Percentiles rank a stretch among this genome's conserved stretches.
Evolutionary conservation across 2,797 vertebrate species (phyloP).

Genomic region (Scarus forsteni): DNA sequence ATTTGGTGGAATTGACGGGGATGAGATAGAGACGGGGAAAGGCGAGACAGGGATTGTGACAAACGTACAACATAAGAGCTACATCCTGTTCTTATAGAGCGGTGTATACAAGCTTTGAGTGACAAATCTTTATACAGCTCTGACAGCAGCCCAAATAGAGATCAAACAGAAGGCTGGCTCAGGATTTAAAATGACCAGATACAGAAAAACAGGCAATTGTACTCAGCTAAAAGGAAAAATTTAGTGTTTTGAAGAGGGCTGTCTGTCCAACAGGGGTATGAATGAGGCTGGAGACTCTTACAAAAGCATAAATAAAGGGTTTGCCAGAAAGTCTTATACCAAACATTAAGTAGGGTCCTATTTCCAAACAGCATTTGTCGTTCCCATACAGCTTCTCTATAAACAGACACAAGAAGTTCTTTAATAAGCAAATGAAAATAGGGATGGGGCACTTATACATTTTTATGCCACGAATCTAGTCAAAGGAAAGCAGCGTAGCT

Average conservation of each 20-base stretch:
- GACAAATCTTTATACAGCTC: conserved; percentile 39
- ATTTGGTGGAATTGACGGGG: conserved; percentile 27
- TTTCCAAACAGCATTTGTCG: neutral
- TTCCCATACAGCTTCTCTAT: neutral
- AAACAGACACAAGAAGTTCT: no score
- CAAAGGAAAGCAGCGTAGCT: no score
- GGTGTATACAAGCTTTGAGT: conserved; percentile 32
- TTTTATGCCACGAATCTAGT: no score
- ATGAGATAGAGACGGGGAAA: conserved; percentile 19
- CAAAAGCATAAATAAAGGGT: neutral
- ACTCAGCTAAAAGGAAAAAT: conserved; percentile 4
- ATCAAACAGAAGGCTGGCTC: conserved; percentile 20
- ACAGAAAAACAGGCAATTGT: neutral
- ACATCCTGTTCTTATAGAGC: conserved; percentile 23
- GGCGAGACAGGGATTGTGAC: conserved; percentile 38
- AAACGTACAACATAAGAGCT: conserved; percentile 40
- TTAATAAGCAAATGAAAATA: no score
- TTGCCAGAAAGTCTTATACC: neutral
- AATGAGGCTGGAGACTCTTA: neutral
- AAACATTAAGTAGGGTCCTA: neutral
- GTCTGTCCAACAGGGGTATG: neutral
- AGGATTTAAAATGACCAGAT: conserved; percentile 10
- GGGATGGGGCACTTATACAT: no score
- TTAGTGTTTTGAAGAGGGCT: neutral
- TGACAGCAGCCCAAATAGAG: conserved; percentile 36